Evolutionary conservation across 2,113 vertebrate genomes (phyloP).

Genomic region (Cygnus atratus): DNA sequence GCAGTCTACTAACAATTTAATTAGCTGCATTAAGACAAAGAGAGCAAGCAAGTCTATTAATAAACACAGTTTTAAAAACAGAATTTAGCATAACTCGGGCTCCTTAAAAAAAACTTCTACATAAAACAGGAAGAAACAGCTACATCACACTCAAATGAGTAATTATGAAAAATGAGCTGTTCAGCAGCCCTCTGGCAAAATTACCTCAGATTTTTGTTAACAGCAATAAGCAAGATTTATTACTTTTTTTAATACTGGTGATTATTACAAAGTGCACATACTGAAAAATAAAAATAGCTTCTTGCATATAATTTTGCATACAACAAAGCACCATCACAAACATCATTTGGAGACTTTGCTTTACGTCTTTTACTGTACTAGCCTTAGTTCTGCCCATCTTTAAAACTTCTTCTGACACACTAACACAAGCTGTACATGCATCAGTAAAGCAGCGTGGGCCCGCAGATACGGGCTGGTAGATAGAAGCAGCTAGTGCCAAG

Average conservation of each 20-base stretch:
- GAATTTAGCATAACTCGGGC: background rate
- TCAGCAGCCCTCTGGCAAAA: background rate
- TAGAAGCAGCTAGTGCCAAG: accelerated
- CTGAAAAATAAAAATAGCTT: background rate
- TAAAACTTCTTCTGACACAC: background rate
- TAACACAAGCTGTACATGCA: background rate
- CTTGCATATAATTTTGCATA: background rate
- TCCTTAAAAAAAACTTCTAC: background rate
- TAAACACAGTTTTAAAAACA: background rate
- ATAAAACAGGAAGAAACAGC: background rate
- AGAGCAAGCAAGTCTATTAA: background rate
- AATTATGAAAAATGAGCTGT: background rate
- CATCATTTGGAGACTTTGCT: background rate
- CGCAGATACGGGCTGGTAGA: accelerated
- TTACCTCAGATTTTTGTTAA: background rate
- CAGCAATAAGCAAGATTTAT: background rate
- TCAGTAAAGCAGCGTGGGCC: background rate
- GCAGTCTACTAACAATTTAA: background rate
- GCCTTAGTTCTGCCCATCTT: background rate
- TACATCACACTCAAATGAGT: background rate
- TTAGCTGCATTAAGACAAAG: background rate
- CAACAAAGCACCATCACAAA: background rate
- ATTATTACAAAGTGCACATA: background rate
- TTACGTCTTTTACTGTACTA: background rate
- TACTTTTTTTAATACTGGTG: background rate